Base-by-base conservation (phyloP, 1,140 invertebrate species). In the Zaprionus kolodkinae region DNA sequence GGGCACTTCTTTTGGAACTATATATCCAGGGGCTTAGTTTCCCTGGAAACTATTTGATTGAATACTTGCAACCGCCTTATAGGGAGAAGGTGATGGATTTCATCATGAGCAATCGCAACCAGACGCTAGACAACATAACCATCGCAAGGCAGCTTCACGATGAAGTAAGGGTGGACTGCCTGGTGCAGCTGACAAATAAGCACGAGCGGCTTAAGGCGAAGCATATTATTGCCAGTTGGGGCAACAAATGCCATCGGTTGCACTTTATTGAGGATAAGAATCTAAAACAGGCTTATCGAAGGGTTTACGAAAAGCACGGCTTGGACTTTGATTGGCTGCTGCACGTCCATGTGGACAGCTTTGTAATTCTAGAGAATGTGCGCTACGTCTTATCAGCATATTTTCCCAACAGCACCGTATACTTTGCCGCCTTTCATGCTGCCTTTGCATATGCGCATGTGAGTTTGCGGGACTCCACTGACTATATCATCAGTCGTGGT, bases 311-410 rank as follows among this genome's bases (percentile, higher is more conserved):
- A 52, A 93, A 97, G 86, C 96, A 98, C 88, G 93, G 94, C 17
- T 93, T 96, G 76, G 94, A 97, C 68, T 95, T 95, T 11, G 97
- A 99, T 92, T 99, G 97, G 97, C 97, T 98, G 91, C 93, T 99
- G 81, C 98, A 99, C 92, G 97, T 97, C 27, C 97, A 99, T 87
- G 97, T 98, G 93, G 97, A 99, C 90, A 98, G 97, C 93, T 98
- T 97, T 93, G 96, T 98, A 17, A 94, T 99, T n/a, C n/a, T n/a
- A n/a, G n/a, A n/a, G n/a, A n/a, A n/a, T n/a, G n/a, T n/a, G n/a
- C n/a, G n/a, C n/a, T n/a, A n/a, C n/a, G n/a, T n/a, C n/a, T n/a
- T n/a, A n/a, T n/a, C n/a, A n/a, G n/a, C n/a, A n/a, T n/a, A n/a
- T n/a, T n/a, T n/a, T n/a, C n/a, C n/a, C n/a, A n/a, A n/a, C n/a